Conservation (phyloP, 2,888 invertebrate genomes). For the Automeris io region DNA sequence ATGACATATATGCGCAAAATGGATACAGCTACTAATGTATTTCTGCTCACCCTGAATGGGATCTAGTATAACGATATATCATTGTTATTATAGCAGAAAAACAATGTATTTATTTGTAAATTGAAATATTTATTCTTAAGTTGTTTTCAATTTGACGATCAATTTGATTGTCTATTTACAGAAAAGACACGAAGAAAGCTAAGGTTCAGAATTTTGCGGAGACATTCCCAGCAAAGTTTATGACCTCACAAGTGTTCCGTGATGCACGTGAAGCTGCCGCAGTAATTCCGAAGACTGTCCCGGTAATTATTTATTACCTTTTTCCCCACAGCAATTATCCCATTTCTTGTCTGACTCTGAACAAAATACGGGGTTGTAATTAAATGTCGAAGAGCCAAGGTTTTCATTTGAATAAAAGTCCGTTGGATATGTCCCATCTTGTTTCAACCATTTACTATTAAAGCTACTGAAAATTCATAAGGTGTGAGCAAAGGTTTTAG, state of each 20-base stretch:
- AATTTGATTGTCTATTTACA: too few relatives aligned
- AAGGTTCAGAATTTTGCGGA: conserved; percentile 79
- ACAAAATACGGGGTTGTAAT: conserved; percentile 85
- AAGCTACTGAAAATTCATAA: conserved; percentile 90
- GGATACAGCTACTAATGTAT: too few relatives aligned
- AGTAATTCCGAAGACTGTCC: conserved; percentile 45
- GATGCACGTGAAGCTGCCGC: conserved; percentile 75
- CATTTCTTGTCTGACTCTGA: conserved; percentile 80
- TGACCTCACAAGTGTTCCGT: conserved; percentile 77
- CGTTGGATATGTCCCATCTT: conserved; percentile 92
- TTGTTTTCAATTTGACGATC: too few relatives aligned
- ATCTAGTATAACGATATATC: too few relatives aligned
- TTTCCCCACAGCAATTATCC: conserved; percentile 69
- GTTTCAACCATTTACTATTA: conserved; percentile 82
- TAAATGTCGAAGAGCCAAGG: conserved; percentile 98
- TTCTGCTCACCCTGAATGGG: too few relatives aligned
- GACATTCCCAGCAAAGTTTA: conserved; percentile 80
- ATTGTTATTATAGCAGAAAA: too few relatives aligned
- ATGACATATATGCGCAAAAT: too few relatives aligned
- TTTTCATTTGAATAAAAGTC: conserved; percentile 97
- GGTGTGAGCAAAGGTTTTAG: conserved; percentile 93
- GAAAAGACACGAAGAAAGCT: conserved; percentile 77
- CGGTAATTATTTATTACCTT: conserved; percentile 44
- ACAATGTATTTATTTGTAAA: too few relatives aligned
- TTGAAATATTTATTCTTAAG: too few relatives aligned